Conservation (phyloP, 2,797 vertebrate species). For the Chrosomus eos region DNA sequence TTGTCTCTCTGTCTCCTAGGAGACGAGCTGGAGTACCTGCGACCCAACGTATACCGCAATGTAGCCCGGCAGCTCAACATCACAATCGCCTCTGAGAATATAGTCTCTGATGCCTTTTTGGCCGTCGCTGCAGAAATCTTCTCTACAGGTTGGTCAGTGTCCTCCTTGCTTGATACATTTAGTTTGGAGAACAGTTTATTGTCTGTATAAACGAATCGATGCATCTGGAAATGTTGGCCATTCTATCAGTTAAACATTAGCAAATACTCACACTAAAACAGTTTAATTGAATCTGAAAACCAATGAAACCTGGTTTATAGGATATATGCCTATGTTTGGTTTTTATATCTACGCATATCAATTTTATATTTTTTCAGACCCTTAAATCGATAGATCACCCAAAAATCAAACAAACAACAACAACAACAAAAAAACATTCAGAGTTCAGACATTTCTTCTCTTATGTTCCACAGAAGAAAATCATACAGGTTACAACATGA, state of each 20-base stretch:
- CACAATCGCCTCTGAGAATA: conserved; percentile 86
- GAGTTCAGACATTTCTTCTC: neutral
- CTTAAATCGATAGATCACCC: neutral
- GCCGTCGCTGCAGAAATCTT: conserved; percentile 94
- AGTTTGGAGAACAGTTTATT: neutral
- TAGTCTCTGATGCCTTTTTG: conserved; percentile 93
- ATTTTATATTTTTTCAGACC: neutral
- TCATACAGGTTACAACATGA: neutral
- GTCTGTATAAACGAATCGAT: neutral
- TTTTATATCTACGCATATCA: neutral
- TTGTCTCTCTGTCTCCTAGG: conserved; percentile 70
- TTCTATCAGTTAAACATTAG: conserved; percentile 6
- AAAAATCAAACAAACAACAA: neutral
- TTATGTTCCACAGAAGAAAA: neutral
- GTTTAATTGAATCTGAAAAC: neutral
- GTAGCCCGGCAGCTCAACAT: conserved; percentile 93
- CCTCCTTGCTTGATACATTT: neutral
- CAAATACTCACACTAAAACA: neutral
- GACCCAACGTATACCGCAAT: conserved; percentile 92
- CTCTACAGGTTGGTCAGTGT: conserved; percentile 84
- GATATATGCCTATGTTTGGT: neutral
- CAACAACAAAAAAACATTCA: neutral
- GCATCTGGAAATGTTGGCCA: neutral
- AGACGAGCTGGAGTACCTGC: conserved; percentile 94
- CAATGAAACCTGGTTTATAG: neutral